Conservation (phyloP, 2,888 invertebrate species). For the Ectemnius lituratus region DNA sequence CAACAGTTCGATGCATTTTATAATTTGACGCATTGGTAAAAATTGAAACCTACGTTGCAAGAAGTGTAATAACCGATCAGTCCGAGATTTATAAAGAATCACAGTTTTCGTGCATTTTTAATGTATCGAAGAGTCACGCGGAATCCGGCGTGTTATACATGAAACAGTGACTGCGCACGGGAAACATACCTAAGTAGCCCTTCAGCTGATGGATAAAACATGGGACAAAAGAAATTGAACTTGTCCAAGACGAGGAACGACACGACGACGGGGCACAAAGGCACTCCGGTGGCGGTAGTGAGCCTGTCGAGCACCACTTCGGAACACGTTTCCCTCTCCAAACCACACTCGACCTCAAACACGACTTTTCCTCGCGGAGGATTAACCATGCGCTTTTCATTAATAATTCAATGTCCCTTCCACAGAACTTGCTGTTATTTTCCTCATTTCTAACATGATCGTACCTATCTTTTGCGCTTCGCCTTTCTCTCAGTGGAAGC, state of each 20-base stretch:
- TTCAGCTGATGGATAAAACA: constrained; percentile 36
- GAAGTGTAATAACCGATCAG: no score
- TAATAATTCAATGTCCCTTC: constrained; percentile 24
- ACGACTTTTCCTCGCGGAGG: constrained; percentile 12
- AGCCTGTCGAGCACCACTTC: constrained; percentile 45
- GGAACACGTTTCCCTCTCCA: constrained; percentile 44
- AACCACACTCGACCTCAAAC: constrained; percentile 42
- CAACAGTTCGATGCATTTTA: no score
- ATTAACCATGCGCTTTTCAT: constrained; percentile 30
- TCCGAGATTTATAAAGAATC: no score
- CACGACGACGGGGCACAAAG: constrained; percentile 47
- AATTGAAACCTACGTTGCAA: no score
- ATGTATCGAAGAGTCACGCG: no score
- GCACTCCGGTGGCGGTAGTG: constrained; percentile 19
- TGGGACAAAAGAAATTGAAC: constrained; percentile 51
- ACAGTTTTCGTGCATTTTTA: no score
- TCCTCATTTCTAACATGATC: not conserved
- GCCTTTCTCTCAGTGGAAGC: no score
- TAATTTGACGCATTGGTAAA: no score
- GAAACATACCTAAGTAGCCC: not conserved
- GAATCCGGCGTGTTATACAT: no score
- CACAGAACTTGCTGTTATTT: constrained; percentile 4
- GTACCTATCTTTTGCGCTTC: no score
- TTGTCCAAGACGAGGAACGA: constrained; percentile 39
- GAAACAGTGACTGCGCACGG: no score